Evolutionary conservation across 2,888 invertebrate genomes (phyloP).

Genomic region (Limnephilus lunatus): DNA sequence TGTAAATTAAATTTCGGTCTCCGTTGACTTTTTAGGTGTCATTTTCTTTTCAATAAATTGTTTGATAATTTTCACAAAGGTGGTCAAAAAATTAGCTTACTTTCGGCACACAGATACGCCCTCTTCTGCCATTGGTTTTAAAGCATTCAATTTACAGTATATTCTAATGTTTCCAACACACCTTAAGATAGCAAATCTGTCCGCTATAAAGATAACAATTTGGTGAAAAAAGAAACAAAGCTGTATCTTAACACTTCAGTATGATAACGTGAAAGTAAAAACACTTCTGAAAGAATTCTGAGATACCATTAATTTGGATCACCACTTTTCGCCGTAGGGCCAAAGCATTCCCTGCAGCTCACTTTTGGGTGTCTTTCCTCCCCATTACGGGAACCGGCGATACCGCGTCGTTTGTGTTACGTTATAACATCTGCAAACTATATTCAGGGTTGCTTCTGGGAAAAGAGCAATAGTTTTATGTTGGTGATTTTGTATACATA

Average conservation of each 20-base stretch:
- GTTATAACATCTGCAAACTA: not conserved
- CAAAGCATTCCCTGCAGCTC: not conserved
- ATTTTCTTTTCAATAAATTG: too few species aligned
- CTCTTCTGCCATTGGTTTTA: not conserved
- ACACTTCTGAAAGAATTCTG: not conserved
- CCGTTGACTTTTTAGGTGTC: too few species aligned
- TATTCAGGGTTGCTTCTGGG: not conserved
- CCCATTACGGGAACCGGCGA: not conserved
- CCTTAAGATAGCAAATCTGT: not conserved
- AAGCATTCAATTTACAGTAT: not conserved
- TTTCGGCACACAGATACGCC: not conserved
- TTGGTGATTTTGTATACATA: too few species aligned
- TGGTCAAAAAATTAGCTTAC: not conserved
- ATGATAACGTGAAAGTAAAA: not conserved
- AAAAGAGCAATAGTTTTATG: not conserved
- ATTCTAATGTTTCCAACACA: not conserved
- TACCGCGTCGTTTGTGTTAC: not conserved
- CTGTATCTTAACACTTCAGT: not conserved
- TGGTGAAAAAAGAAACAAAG: not conserved
- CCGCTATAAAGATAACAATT: not conserved
- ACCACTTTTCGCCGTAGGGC: not conserved
- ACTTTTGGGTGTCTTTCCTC: not conserved
- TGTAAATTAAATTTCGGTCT: too few species aligned
- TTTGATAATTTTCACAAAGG: too few species aligned
- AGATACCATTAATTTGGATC: not conserved